Percentiles rank a stretch among this genome's conserved stretches.
These are phyloP conservation scores for Halcyon badia DNA, from an alignment of 2,797 vertebrate genomes.

Conservation along the genomic window DNA sequence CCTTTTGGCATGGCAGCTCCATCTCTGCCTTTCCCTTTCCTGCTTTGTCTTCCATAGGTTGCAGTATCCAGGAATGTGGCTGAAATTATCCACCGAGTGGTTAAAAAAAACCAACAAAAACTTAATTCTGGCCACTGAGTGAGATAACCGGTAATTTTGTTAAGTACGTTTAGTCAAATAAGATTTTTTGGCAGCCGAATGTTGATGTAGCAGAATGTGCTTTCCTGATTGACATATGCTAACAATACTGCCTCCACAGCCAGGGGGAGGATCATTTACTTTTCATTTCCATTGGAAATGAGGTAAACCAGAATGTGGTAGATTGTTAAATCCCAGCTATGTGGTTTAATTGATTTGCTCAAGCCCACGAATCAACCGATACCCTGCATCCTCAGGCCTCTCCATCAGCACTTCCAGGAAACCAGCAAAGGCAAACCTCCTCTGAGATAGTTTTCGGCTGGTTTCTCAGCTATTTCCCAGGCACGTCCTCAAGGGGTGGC, in stretches of 20 bases:
- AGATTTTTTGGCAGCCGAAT: constrained; percentile 50
- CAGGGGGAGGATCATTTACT: constrained; percentile 61
- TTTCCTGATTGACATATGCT: constrained; percentile 68
- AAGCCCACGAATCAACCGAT: neutral
- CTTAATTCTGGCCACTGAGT: neutral
- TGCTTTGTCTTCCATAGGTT: constrained; percentile 17
- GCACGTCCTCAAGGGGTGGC: neutral
- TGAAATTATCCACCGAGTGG: constrained; percentile 27
- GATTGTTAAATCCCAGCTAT: constrained; percentile 2
- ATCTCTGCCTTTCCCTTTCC: neutral
- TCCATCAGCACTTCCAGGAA: neutral
- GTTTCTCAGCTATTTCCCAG: neutral
- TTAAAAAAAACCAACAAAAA: constrained; percentile 1
- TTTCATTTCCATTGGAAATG: constrained; percentile 70
- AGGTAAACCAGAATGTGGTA: constrained; percentile 49
- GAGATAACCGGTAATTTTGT: constrained; percentile 52
- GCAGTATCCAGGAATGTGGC: neutral
- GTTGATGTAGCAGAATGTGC: constrained; percentile 59
- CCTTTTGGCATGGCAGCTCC: neutral
- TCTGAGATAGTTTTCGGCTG: neutral
- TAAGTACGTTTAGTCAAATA: constrained; percentile 55
- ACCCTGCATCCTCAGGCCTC: neutral
- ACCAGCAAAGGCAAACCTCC: neutral
- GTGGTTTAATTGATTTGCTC: constrained; percentile 14
- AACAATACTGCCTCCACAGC: constrained; percentile 61